Evolutionary conservation across 2,113 vertebrate genomes (phyloP).

Genomic region (Hyperopisus bebe): DNA sequence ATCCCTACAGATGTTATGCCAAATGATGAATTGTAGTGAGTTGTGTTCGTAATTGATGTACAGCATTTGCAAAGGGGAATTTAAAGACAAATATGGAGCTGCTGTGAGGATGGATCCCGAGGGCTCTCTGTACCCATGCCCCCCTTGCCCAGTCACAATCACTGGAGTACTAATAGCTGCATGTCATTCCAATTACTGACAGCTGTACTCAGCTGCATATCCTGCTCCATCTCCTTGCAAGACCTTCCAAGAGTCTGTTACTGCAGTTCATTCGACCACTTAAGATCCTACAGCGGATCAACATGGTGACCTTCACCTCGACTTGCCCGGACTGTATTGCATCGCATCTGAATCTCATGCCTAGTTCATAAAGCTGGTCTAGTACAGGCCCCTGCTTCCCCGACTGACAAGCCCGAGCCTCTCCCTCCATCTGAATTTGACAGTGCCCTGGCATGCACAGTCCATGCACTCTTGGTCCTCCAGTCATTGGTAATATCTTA

Average conservation of each 20-base stretch:
- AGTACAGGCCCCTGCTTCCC: background rate
- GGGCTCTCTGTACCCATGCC: background rate
- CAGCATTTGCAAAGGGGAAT: conserved; percentile 64
- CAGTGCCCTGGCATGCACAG: background rate
- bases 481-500: background rate
- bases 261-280: background rate
- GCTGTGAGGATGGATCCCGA: background rate
- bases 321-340: background rate
- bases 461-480: background rate
- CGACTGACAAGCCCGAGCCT: background rate
- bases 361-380: background rate
- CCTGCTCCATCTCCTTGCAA: background rate
- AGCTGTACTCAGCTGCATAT: background rate
- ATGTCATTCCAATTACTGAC: background rate
- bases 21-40: conserved; percentile 61
- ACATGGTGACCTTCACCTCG: background rate
- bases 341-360: background rate
- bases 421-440: background rate
- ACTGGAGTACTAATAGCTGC: background rate
- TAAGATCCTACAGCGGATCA: background rate
- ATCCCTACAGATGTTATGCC: conserved; percentile 68
- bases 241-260: background rate
- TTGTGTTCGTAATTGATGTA: conserved; percentile 70
- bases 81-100: conserved; percentile 53
- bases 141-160: background rate